Evolutionary conservation across 1,140 invertebrate species (phyloP), one percentile per base, ranked within the genome.

Genomic region (Macrotrachela quadricornifera): DNA sequence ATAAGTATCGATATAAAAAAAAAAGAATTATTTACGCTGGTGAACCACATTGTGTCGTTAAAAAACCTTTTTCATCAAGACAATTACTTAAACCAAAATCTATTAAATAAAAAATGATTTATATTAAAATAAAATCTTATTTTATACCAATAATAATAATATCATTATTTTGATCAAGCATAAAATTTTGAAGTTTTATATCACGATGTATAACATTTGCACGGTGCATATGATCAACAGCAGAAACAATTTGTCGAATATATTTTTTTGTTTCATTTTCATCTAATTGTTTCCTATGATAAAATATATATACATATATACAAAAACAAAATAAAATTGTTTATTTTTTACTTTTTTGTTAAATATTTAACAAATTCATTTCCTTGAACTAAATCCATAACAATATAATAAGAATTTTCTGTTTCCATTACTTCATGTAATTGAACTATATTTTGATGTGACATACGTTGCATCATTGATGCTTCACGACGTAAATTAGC

Each of bases 171-270:
- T 56, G 44, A 44, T 51, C 41, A 18, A 56, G 40, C 40, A 56
- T 53, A 49, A 53, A 54, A 51, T 48, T 57, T 42, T 56, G 46
- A 50, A 60, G 85, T 78, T 90, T 94, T 69, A 85, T 79, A 76
- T 91, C 86, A 73, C 86, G 77, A 75, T 94, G 88, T 61, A 92
- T 85, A 62, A 94, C 84, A 65, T 81, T 79, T 60, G 82, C 78
- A 62, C 80, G 79, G 73, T 96, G 90, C 64, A 87, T 86, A 68
- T 94, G 95, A 69, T 82, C 79, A 38, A 96, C 83, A 50, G 90
- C 90, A n/a, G 83, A 80, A 47, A 94, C 76, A 62, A 96, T 92
- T 76, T 96, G 90, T 74, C 81, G 79, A 71, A 95, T 94, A 66
- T 90, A 82, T 59, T 79, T 73, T 58, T 86, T 74, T 14, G 88